These are phyloP conservation scores for Lissocephala sabroskyi DNA, from an alignment of 2,888 invertebrate genomes.

Conservation along the genomic window DNA sequence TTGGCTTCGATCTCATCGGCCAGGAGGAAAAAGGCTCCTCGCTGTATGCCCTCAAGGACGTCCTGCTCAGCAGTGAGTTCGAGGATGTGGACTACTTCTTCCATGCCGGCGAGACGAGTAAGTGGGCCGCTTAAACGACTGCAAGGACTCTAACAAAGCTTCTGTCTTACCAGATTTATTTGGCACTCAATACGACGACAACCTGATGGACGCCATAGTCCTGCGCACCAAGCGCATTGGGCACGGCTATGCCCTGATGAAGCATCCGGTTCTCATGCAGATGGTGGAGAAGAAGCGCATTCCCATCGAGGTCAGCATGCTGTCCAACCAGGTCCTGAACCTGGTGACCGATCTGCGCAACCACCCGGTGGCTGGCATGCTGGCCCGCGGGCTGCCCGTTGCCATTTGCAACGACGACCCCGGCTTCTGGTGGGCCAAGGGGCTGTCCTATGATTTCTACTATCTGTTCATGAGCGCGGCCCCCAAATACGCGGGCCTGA, in stretches of 20 bases:
- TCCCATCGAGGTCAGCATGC: slow-evolving; percentile 62
- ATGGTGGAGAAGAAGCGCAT: slow-evolving; percentile 51
- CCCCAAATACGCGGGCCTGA: slow-evolving; percentile 74
- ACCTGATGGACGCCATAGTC: slow-evolving; percentile 73
- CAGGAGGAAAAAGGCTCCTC: slow-evolving; percentile 77
- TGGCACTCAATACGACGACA: slow-evolving; percentile 74
- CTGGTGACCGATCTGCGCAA: slow-evolving; percentile 77
- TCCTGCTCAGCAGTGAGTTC: slow-evolving; percentile 17
- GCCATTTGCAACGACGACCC: slow-evolving; percentile 78
- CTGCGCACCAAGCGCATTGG: slow-evolving; percentile 65
- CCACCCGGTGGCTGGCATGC: slow-evolving; percentile 75
- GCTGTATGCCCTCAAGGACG: slow-evolving; percentile 60
- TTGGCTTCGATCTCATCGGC: slow-evolving; percentile 79
- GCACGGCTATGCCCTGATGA: slow-evolving; percentile 61
- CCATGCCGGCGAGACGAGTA: slow-evolving; percentile 78
- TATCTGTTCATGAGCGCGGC: slow-evolving; percentile 78
- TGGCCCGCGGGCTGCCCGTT: slow-evolving; percentile 75
- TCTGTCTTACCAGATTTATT: slow-evolving; percentile 74
- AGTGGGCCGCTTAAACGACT: background rate
- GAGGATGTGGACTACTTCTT: slow-evolving; percentile 73
- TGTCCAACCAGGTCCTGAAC: slow-evolving; percentile 71
- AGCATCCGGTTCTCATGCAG: slow-evolving; percentile 64
- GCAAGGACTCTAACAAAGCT: background rate
- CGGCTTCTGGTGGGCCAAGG: slow-evolving; percentile 76
- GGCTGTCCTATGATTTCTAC: slow-evolving; percentile 78